These are phyloP conservation scores for Platorchestia sp. DNA, from an alignment of 1,140 invertebrate genomes.

Conservation along the genomic window DNA sequence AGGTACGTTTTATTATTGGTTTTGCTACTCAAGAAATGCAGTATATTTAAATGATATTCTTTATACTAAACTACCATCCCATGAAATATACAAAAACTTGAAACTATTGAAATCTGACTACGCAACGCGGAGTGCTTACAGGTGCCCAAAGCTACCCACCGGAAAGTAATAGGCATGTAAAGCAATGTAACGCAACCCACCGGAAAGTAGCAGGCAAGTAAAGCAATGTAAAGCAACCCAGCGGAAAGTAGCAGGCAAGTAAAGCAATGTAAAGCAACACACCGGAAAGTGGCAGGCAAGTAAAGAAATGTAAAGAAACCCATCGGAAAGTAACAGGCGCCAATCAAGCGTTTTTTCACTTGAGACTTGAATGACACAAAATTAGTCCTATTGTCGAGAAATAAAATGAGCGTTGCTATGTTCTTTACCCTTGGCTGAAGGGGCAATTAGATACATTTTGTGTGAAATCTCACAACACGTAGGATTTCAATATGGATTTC, in stretches of 20 bases:
- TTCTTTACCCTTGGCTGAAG: too few species aligned
- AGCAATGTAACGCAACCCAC: background rate
- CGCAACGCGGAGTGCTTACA: background rate
- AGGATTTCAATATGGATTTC: too few species aligned
- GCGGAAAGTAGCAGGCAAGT: background rate
- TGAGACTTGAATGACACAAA: too few species aligned
- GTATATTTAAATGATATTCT: background rate
- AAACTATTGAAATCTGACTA: background rate
- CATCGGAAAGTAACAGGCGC: too few species aligned
- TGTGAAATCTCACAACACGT: too few species aligned
- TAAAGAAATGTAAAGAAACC: too few species aligned
- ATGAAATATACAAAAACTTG: background rate
- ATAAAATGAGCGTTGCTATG: too few species aligned
- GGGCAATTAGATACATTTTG: too few species aligned
- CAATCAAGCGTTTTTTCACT: too few species aligned
- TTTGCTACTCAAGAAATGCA: background rate
- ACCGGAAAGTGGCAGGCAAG: background rate
- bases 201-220: background rate
- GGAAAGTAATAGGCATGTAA: background rate
- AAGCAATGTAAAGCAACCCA: background rate
- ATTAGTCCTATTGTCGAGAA: too few species aligned
- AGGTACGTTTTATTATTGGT: background rate
- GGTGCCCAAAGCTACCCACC: background rate
- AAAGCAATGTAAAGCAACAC: background rate
- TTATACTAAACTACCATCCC: background rate